A percentile compares a stretch with the other conserved stretches of the same genome.
Evolutionary conservation across 2,888 invertebrate genomes (phyloP).

Genomic region (Microchrysa polita): DNA sequence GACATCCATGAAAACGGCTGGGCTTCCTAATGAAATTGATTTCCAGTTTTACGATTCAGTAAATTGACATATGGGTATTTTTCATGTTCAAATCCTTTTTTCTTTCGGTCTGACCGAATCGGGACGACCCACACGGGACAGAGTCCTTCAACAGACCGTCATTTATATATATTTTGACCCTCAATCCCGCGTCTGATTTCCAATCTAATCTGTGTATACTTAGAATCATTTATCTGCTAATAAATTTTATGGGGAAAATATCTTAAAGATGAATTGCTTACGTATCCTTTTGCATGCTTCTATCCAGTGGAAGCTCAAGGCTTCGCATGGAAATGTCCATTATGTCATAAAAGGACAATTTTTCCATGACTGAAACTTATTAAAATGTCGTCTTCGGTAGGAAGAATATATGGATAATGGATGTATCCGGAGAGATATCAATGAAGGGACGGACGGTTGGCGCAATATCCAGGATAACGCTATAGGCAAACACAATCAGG

Average conservation of each 20-base stretch:
- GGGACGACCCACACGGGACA: background rate
- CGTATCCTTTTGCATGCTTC: background rate
- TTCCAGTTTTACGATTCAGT: slow-evolving; percentile 20
- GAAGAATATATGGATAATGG: no score
- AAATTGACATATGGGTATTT: background rate
- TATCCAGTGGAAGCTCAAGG: background rate
- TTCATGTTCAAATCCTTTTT: slow-evolving; percentile 3
- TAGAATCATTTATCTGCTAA: slow-evolving; percentile 24
- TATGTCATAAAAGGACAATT: slow-evolving; percentile 27
- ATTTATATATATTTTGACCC: background rate
- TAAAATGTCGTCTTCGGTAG: background rate
- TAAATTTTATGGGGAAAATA: background rate
- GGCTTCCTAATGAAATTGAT: slow-evolving; percentile 31
- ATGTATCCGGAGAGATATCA: no score
- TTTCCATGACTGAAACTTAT: background rate
- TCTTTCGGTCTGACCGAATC: no score
- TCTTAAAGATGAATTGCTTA: background rate
- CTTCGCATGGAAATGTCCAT: slow-evolving; percentile 26
- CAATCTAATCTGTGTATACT: slow-evolving; percentile 1
- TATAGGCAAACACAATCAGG: no score
- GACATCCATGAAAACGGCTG: background rate
- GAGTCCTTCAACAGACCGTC: background rate
- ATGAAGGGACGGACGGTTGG: no score
- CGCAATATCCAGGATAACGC: no score
- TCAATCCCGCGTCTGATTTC: background rate